These are phyloP conservation scores for Crotophaga sulcirostris DNA, from an alignment of 2,113 vertebrate species.

Conservation along the genomic window DNA sequence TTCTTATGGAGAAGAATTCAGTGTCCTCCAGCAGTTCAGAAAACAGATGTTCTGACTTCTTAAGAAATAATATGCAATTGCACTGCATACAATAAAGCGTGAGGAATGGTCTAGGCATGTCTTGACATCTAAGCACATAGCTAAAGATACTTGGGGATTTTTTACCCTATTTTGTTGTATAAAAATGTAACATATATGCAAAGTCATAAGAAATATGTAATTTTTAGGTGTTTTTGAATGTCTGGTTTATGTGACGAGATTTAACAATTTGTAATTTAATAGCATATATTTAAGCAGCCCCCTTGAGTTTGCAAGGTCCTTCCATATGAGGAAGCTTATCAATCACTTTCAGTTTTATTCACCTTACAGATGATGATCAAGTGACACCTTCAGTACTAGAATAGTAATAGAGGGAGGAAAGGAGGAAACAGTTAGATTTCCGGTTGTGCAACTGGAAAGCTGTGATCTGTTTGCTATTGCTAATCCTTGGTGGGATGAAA, in stretches of 20 bases:
- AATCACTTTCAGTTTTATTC: background rate
- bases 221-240: background rate
- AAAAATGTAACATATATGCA: background rate
- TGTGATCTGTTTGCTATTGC: background rate
- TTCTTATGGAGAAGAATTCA: background rate
- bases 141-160: background rate
- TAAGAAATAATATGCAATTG: background rate
- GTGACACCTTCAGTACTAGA: background rate
- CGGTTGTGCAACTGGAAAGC: background rate
- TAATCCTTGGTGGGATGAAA: background rate
- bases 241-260: background rate
- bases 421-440: background rate
- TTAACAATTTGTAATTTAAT: background rate
- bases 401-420: background rate
- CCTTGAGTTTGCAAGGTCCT: background rate
- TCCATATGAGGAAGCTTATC: background rate
- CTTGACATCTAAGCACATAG: background rate
- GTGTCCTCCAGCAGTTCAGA: too few relatives aligned
- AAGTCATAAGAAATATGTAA: background rate
- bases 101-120: background rate
- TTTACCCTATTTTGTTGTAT: background rate
- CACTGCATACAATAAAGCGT: accelerated
- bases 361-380: background rate
- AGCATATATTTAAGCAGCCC: accelerated
- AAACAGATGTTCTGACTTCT: background rate